phyloP scores from a whole-genome alignment of 2,888 invertebrate genomes.

The Capitulum mitella region DNA sequence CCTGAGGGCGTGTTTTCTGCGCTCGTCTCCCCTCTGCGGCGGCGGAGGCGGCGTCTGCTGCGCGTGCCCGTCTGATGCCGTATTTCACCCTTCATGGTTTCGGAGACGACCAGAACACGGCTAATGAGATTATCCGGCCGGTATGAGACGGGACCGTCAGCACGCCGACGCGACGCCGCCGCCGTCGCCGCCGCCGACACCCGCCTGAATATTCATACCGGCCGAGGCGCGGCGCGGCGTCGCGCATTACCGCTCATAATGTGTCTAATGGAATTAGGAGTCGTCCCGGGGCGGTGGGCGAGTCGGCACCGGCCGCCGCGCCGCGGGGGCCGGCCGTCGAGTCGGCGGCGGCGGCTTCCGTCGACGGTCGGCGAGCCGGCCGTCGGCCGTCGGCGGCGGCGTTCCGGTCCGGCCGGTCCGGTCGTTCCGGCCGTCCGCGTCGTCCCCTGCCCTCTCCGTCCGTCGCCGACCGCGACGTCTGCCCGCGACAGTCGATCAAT shows the following conservation, averaged over 20 bases:
- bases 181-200: background rate
- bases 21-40: too few relatives aligned
- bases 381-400: background rate
- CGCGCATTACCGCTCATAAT: constrained; percentile 1
- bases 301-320: background rate
- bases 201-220: constrained; percentile 19
- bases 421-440: background rate
- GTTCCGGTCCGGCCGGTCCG: background rate
- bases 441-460: background rate
- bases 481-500: background rate
- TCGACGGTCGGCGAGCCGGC: too few relatives aligned
- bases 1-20: too few relatives aligned
- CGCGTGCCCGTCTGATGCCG: background rate
- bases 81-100: constrained; percentile 13
- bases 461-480: background rate
- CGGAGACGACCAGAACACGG: background rate
- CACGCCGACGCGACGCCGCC: background rate
- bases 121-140: constrained; percentile 10
- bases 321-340: background rate
- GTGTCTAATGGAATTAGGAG: constrained; percentile 17
- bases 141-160: background rate
- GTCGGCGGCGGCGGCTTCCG: background rate
- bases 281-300: background rate
- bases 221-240: background rate
- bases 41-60: background rate